These are phyloP conservation scores for Phylloscopus trochiloides DNA, from an alignment of 2,113 vertebrate species.

Conservation along the genomic window DNA sequence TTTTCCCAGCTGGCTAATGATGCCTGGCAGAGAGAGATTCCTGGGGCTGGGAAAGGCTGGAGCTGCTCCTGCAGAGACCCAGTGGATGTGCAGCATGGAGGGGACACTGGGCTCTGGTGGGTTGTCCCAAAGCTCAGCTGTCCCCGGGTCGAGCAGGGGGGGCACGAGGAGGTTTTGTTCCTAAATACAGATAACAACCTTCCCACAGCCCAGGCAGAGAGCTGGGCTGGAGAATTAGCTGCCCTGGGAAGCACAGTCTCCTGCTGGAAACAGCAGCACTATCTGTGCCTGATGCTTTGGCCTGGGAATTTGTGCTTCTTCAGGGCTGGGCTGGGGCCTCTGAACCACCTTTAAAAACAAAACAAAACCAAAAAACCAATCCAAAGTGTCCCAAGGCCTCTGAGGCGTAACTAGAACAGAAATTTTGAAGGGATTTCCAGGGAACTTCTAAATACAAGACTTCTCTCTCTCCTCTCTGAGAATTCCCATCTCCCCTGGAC, in stretches of 20 bases:
- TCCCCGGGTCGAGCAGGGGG: fast-evolving
- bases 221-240: background rate
- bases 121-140: background rate
- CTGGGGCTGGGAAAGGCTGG: background rate
- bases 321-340: background rate
- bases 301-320: background rate
- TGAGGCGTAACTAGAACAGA: background rate
- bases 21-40: background rate
- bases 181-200: fast-evolving
- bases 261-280: background rate
- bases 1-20: background rate
- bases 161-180: fast-evolving
- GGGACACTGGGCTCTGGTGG: fast-evolving
- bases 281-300: background rate
- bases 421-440: background rate
- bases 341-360: background rate
- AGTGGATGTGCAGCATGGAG: fast-evolving
- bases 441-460: background rate
- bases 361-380: background rate
- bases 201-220: background rate
- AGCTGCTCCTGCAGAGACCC: background rate
- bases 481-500: slow-evolving; percentile 27
- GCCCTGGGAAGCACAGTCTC: background rate
- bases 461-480: background rate
- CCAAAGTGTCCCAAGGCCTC: background rate